Evolutionary conservation across 2,797 vertebrate species (phyloP).

Genomic region (Meriones psammophilus): DNA sequence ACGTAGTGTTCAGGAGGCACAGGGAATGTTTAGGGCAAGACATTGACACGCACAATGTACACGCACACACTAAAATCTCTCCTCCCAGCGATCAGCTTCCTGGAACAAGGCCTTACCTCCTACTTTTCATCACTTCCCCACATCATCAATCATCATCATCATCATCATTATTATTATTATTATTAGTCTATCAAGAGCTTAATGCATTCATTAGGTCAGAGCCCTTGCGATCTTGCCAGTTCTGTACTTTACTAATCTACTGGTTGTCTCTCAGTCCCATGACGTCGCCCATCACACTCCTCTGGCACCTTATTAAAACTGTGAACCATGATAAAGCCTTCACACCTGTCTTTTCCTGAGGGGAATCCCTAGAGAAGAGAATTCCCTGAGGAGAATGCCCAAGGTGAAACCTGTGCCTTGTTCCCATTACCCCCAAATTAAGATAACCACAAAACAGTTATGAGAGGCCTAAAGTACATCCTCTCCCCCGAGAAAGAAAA

Average conservation of each 20-base stretch:
- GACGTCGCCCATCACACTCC: not conserved
- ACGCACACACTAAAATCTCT: not conserved
- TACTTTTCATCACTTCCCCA: not conserved
- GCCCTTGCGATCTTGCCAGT: not conserved
- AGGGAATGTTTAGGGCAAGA: not conserved
- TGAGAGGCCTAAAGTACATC: conserved; percentile 41
- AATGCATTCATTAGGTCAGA: not conserved
- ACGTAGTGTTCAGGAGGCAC: not conserved
- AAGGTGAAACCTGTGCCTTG: not conserved
- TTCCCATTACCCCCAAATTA: not conserved
- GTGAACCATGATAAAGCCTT: not conserved
- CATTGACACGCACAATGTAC: not conserved
- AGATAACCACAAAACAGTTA: conserved; percentile 26
- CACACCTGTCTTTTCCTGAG: not conserved
- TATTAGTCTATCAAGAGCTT: not conserved
- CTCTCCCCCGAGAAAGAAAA: conserved; percentile 43
- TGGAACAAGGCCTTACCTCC: not conserved
- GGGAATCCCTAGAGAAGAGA: not conserved
- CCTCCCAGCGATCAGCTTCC: not conserved
- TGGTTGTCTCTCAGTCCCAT: not conserved
- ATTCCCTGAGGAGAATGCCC: not conserved
- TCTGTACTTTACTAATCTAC: not conserved
- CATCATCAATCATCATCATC: not conserved
- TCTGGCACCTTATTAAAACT: not conserved
- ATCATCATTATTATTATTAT: not conserved